phyloP scores from a whole-genome alignment of 2,797 vertebrate genomes.

The Typhlichthys subterraneus region DNA sequence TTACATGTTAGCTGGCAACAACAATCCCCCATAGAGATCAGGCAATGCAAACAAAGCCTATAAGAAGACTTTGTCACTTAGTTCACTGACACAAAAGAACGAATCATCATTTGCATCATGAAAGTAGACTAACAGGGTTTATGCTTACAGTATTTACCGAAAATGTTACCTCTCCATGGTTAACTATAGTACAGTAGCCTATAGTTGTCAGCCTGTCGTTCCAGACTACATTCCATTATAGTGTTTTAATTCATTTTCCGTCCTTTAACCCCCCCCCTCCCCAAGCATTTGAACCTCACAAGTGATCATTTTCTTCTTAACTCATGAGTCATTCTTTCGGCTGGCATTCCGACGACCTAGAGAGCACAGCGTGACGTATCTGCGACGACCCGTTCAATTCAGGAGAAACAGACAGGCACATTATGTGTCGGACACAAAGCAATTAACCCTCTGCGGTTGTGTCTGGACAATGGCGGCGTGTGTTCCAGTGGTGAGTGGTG shows the following conservation, averaged over 20 bases:
- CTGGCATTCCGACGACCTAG: slow-evolving; percentile 18
- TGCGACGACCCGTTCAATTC: slow-evolving; percentile 22
- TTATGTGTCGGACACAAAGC: slow-evolving; percentile 57
- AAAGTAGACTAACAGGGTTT: too few species aligned
- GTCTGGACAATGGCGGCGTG: slow-evolving; percentile 41
- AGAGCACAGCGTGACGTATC: slow-evolving; percentile 41
- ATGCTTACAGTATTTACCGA: too few species aligned
- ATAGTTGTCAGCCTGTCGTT: not conserved
- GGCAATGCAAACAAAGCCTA: too few species aligned
- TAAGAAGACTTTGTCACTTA: too few species aligned
- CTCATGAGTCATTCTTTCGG: slow-evolving; percentile 30
- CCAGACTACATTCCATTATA: not conserved
- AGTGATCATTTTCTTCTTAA: slow-evolving; percentile 6
- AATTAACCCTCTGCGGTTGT: slow-evolving; percentile 48
- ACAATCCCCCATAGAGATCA: too few species aligned
- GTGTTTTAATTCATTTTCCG: slow-evolving; percentile 19
- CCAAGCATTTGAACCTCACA: not conserved
- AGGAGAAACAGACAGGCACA: slow-evolving; percentile 57
- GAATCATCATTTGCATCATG: too few species aligned
- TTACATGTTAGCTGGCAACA: too few species aligned
- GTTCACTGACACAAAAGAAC: too few species aligned
- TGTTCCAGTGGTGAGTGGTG: slow-evolving; percentile 1
- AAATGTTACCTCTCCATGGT: not conserved
- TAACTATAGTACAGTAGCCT: not conserved
- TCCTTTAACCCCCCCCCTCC: not conserved